phyloP scores from a whole-genome alignment of 2,113 vertebrate species.

The Trematocara stigmaticum region DNA sequence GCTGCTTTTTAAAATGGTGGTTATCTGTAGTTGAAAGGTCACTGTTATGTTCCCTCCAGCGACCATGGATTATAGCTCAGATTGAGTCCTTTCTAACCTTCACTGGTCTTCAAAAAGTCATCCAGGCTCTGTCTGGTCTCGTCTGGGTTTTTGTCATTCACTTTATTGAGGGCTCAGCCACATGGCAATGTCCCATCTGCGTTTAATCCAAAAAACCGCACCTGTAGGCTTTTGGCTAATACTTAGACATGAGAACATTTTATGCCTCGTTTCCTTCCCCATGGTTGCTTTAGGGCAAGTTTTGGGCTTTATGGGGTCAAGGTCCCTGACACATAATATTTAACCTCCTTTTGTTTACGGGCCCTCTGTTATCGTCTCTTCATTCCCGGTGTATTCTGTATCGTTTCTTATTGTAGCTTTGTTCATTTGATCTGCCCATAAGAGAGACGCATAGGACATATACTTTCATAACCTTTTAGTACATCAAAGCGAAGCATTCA shows the following conservation, averaged over 20 bases:
- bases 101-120: conserved; percentile 2
- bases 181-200: not conserved
- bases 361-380: not conserved
- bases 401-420: not conserved
- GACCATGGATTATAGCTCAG: not conserved
- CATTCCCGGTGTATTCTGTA: not conserved
- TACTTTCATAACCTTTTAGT: not conserved
- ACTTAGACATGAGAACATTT: not conserved
- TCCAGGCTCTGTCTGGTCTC: not conserved
- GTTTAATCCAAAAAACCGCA: conserved; percentile 4
- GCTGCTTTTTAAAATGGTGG: not conserved
- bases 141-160: conserved; percentile 4
- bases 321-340: not conserved
- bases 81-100: conserved; percentile 26
- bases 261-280: not conserved
- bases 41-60: not conserved
- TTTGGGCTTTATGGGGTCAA: not conserved
- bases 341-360: not conserved
- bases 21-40: not conserved
- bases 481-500: not conserved
- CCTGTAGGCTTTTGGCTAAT: not conserved
- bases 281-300: not conserved
- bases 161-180: not conserved
- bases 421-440: not conserved
- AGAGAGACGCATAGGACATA: not conserved